These are phyloP conservation scores for Nematostella vectensis DNA, from an alignment of 92 coral and sea anemone species.

Conservation along the genomic window DNA sequence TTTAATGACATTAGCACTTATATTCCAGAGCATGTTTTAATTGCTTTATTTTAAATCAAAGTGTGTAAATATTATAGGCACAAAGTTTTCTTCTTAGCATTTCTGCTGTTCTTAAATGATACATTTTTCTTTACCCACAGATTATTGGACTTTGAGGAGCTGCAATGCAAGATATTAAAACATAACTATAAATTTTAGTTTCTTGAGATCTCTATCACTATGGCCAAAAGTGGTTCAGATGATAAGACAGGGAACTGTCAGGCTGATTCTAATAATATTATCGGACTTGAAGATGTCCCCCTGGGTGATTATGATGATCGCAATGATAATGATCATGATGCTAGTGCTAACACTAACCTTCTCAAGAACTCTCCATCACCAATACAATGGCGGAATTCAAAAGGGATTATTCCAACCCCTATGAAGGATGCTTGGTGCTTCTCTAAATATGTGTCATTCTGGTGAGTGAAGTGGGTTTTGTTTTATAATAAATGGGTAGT, in stretches of 20 bases:
- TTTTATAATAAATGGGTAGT: not conserved
- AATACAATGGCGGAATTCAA: conserved; percentile 22
- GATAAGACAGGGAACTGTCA: not conserved
- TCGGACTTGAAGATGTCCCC: conserved; percentile 2
- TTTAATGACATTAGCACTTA: too few relatives aligned
- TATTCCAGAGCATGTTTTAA: too few relatives aligned
- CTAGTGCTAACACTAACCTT: conserved; percentile 3
- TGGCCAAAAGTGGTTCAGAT: not conserved
- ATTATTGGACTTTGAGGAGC: too few relatives aligned
- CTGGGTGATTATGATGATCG: conserved; percentile 5
- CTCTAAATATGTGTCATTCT: conserved; percentile 61
- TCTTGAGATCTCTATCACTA: too few relatives aligned
- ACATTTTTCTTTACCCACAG: too few relatives aligned
- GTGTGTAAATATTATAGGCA: too few relatives aligned
- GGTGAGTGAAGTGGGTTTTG: conserved; percentile 49
- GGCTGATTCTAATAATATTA: not conserved
- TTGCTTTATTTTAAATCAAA: too few relatives aligned
- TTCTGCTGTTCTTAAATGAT: too few relatives aligned
- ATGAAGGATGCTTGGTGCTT: conserved; percentile 36
- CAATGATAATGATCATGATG: conserved; percentile 13
- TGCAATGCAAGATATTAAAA: too few relatives aligned
- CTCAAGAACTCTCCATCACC: too few relatives aligned
- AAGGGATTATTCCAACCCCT: conserved; percentile 55
- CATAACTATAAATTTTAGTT: too few relatives aligned
- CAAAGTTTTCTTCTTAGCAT: too few relatives aligned